Evolutionary conservation across 2,888 invertebrate genomes (phyloP).

Genomic region (Griposia aprilina): DNA sequence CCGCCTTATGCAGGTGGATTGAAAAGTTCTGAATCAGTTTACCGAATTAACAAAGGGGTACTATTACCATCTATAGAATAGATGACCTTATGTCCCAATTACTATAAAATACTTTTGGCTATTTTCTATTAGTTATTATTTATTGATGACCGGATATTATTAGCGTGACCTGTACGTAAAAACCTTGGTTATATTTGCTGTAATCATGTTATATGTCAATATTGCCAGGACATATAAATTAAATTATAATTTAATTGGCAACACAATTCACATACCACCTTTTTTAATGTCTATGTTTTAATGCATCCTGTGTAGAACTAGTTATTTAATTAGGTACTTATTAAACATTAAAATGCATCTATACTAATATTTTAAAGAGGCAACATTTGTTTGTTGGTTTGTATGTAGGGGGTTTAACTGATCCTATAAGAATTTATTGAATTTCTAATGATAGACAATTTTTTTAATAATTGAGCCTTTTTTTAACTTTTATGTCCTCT

Average conservation of each 20-base stretch:
- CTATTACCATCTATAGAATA: not conserved
- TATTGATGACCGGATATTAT: conserved; percentile 29
- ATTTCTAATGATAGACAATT: too few species aligned
- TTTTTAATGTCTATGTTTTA: conserved; percentile 25
- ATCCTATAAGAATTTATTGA: too few species aligned
- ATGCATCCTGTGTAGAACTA: conserved; percentile 25
- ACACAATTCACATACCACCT: not conserved
- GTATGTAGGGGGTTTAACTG: too few species aligned
- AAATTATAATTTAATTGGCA: conserved; percentile 23
- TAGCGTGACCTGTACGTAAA: conserved; percentile 4
- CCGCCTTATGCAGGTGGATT: too few species aligned
- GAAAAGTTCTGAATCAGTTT: not conserved
- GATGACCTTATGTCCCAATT: conserved; percentile 11
- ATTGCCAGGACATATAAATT: conserved; percentile 48
- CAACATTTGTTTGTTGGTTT: too few species aligned
- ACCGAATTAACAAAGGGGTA: not conserved
- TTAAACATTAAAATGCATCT: not conserved
- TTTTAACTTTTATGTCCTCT: too few species aligned
- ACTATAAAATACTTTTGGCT: not conserved
- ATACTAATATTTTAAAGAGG: too few species aligned
- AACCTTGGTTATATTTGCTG: conserved; percentile 26
- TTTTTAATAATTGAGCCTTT: too few species aligned
- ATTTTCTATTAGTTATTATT: not conserved
- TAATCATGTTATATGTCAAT: conserved; percentile 14
- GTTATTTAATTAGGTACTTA: not conserved